Evolutionary conservation across 2,797 vertebrate genomes (phyloP).

Genomic region (Spinibarbus caldwelli): DNA sequence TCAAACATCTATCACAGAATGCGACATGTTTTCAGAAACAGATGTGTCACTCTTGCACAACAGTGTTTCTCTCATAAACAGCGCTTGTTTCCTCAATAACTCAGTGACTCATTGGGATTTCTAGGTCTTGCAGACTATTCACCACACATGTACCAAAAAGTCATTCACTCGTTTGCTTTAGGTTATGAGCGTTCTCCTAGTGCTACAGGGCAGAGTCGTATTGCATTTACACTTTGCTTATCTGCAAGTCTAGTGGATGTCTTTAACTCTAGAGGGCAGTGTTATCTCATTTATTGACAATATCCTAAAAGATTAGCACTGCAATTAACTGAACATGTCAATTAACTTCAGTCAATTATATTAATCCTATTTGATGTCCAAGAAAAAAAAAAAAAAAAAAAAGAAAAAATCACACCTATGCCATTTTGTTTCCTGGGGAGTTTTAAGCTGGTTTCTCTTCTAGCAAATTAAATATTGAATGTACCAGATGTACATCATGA

Average conservation of each 20-base stretch:
- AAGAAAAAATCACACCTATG: not conserved
- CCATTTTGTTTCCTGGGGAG: not conserved
- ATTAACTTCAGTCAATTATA: not conserved
- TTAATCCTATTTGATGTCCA: not conserved
- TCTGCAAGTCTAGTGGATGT: not conserved
- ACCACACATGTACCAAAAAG: not conserved
- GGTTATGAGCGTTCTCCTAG: not conserved
- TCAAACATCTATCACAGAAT: not conserved
- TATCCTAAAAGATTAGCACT: conserved; percentile 1
- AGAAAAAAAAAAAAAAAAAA: not conserved
- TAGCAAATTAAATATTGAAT: not conserved
- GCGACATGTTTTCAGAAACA: conserved; percentile 35
- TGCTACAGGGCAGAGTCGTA: not conserved
- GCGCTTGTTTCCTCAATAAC: conserved; percentile 14
- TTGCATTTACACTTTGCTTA: not conserved
- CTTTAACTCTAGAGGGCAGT: conserved; percentile 74
- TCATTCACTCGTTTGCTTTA: not conserved
- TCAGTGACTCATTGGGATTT: conserved; percentile 31
- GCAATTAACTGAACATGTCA: not conserved
- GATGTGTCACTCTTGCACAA: conserved; percentile 41
- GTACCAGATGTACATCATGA: not conserved
- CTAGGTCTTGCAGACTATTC: not conserved
- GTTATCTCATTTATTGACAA: conserved; percentile 63
- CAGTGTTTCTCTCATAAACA: conserved; percentile 25
- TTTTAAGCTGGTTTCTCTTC: conserved; percentile 14